Percentiles rank a stretch among this genome's conserved stretches.
phyloP scores from a whole-genome alignment of 1,140 invertebrate genomes.

The Polypedilum pembai region DNA sequence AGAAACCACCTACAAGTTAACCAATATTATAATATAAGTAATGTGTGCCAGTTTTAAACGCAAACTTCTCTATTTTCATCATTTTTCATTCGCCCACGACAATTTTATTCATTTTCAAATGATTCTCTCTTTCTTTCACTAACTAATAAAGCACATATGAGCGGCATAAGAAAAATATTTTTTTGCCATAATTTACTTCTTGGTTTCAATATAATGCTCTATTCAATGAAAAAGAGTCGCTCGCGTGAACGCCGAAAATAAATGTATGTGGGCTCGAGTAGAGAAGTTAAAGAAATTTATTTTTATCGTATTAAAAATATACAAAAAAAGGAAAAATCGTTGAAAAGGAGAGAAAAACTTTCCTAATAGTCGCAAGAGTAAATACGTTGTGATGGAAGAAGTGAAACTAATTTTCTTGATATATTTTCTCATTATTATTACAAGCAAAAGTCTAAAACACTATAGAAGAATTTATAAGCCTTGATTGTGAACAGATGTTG shows the following conservation, averaged over 20 bases:
- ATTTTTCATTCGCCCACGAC: background rate
- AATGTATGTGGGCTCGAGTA: slow-evolving; percentile 3
- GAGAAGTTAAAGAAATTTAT: background rate
- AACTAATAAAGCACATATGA: no score
- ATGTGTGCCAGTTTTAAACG: background rate
- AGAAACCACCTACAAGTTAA: no score
- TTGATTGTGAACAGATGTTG: background rate
- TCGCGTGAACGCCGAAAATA: slow-evolving; percentile 15
- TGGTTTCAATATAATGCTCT: slow-evolving; percentile 7
- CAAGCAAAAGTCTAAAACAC: no score
- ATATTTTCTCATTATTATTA: no score
- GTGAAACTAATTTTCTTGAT: no score
- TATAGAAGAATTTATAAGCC: no score
- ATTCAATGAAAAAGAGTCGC: slow-evolving; percentile 8
- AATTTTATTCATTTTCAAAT: slow-evolving; percentile 20
- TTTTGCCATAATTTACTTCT: slow-evolving; percentile 9
- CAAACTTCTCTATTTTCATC: background rate
- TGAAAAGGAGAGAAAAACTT: background rate
- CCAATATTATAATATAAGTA: background rate
- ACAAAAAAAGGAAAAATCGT: background rate
- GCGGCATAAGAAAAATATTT: background rate
- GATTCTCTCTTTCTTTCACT: background rate
- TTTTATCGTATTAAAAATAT: slow-evolving; percentile 14
- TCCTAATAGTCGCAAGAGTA: background rate
- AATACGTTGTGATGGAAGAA: background rate